These are phyloP conservation scores for Pachycephala philippinensis DNA, from an alignment of 2,113 vertebrate genomes.

Conservation along the genomic window DNA sequence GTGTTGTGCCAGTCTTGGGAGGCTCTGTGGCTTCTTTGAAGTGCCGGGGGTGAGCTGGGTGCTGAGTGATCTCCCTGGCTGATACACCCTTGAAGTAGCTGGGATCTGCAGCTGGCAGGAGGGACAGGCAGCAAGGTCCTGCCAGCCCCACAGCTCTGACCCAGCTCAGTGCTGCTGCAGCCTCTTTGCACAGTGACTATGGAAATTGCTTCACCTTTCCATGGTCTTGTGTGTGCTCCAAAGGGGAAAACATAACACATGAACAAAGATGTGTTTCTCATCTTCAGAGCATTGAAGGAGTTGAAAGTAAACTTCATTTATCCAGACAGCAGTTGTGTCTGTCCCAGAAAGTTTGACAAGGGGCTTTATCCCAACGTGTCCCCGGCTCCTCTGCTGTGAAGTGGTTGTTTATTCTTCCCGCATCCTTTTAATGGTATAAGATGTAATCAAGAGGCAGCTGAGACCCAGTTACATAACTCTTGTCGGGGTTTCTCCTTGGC, in stretches of 20 bases:
- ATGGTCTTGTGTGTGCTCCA: no score
- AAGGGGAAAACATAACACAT: no score
- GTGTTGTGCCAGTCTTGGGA: not conserved
- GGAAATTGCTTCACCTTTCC: not conserved
- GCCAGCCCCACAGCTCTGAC: not conserved
- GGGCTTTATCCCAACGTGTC: not conserved
- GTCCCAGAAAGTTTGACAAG: not conserved
- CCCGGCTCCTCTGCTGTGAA: not conserved
- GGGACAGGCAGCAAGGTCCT: not conserved
- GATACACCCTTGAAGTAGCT: fast-evolving
- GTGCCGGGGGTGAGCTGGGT: not conserved
- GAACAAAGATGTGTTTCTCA: not conserved
- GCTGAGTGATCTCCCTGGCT: not conserved
- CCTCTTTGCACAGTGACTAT: not conserved
- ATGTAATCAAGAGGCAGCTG: conserved; percentile 39
- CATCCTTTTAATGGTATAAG: not conserved
- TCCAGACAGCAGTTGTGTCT: not conserved
- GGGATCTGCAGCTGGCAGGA: not conserved
- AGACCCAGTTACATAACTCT: conserved; percentile 1
- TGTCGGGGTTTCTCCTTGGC: conserved; percentile 47
- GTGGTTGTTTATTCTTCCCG: not conserved
- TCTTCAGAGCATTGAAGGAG: not conserved
- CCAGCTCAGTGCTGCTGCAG: not conserved
- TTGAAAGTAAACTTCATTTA: not conserved
- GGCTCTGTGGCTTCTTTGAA: not conserved